Evolutionary conservation across 2,113 vertebrate genomes (phyloP), one percentile per base, ranked within the genome.

Genomic region (Kryptolebias marmoratus): DNA sequence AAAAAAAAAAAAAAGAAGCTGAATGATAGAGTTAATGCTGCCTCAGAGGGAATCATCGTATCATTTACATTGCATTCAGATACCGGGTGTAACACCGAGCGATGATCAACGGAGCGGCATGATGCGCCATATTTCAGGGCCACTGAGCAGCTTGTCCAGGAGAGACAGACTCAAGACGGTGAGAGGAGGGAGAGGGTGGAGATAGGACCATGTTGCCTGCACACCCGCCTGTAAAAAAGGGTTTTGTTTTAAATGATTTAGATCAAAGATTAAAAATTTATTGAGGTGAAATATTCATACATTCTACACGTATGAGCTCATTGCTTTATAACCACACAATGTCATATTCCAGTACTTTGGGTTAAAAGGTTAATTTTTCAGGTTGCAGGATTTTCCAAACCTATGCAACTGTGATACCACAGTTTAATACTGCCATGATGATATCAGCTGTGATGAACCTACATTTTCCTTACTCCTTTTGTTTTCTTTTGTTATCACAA

Each of bases 21-120:
- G 39, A 75, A 77, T 15, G 65, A 77, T 83, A 83, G 90, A 92
- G 78, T 84, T 83, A 93, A 89, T 78, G 83, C 76, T 83, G 79
- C 88, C 86, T 91, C 75, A 63, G 67, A 88, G 88, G 80, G 86
- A 81, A 87, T 77, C 86, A 93, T 92, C 90, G 86, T 92, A 93
- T 94, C 90, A 91, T 92, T 93, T 93, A 92, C 91, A 92, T 91
- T 82, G 79, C 74, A 85, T 91, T 92, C 89, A 84, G 73, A 89
- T 85, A 74, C 81, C 80, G 75, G 65, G 77, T 79, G 84, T 87
- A 87, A 68, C 73, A 64, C 84, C 79, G 88, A 85, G 69, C 63
- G 76, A 60, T 72, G 88, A 85, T 81, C 91, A 93, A 77, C 88
- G 81, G 83, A 92, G 92, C 83, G 84, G 85, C 82, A 90, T 88